Evolutionary conservation across 1,140 invertebrate species (phyloP).

Genomic region (Bombus cullumanus): DNA sequence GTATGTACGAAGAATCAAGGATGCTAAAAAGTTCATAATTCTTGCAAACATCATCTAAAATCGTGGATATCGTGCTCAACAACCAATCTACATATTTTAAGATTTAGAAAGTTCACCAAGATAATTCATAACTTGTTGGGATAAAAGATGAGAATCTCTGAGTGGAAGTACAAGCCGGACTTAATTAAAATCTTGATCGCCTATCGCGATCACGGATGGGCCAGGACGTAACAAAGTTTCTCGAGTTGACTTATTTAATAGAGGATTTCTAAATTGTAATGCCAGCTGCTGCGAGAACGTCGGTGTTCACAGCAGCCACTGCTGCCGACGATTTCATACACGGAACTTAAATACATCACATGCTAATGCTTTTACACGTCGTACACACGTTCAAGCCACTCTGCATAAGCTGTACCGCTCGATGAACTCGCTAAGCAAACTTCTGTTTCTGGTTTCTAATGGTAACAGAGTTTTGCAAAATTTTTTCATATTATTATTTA

Average conservation of each 20-base stretch:
- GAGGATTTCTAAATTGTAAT: slow-evolving; percentile 69
- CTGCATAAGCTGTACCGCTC: slow-evolving; percentile 6
- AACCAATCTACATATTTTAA: background rate
- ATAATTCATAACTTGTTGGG: slow-evolving; percentile 15
- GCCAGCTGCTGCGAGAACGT: slow-evolving; percentile 62
- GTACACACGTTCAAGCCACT: slow-evolving; percentile 27
- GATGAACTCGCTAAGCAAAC: slow-evolving; percentile 21
- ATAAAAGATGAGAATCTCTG: slow-evolving; percentile 40
- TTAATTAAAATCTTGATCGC: slow-evolving; percentile 66
- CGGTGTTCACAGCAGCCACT: slow-evolving; percentile 16
- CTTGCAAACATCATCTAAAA: too few relatives aligned
- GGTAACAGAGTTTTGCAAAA: background rate
- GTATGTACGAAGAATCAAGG: too few relatives aligned
- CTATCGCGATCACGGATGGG: slow-evolving; percentile 39
- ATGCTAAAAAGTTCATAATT: too few relatives aligned
- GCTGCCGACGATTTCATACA: slow-evolving; percentile 54
- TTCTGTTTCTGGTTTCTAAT: slow-evolving; percentile 21
- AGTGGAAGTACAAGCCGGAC: background rate
- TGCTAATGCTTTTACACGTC: slow-evolving; percentile 47
- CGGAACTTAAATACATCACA: slow-evolving; percentile 61
- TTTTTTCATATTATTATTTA: background rate
- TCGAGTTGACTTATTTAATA: slow-evolving; percentile 65
- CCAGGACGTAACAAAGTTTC: slow-evolving; percentile 43
- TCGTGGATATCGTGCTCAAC: background rate
- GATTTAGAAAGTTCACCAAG: background rate